Base-by-base conservation (phyloP, 30 jellyfish, hydroid and myxozoan genomes). In the Cassiopea andromeda region DNA sequence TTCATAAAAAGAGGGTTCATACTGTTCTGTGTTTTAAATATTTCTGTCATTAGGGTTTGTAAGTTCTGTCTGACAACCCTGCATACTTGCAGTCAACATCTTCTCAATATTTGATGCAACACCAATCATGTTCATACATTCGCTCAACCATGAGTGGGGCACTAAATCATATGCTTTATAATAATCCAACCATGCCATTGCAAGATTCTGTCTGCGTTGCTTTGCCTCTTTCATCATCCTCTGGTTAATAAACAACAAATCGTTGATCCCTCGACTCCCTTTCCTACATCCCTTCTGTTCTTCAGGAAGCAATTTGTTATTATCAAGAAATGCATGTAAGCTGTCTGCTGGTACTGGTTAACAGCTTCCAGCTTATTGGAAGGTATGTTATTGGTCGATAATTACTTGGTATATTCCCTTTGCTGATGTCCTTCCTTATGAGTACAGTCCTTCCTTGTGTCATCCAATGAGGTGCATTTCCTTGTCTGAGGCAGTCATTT, bases 251-350 rank as follows among this genome's bases (percentile, higher is more conserved):
- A 8, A 45, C 44, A 75, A 75, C 84, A 75, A 75, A 50, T 78
- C 78, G 17, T 78, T 78, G 8, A 81, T 78, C 1, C 88, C 88
- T 78, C 88, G 88, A 78, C 75, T 78, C 47, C 86, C 76, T 77
- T 77, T 78, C 88, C 88, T 78, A 74, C 88, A 78, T 43, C 88
- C 81, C 88, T 78, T 78, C 77, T 78, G 88, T 48, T 78, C 88
- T 49, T 78, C 88, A 78, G 88, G 46, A 47, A 78, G 48, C 88
- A 78, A 54, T 46, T 78, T 78, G 15, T 44, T 9, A 44, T 43
- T 78, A 82, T 0, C 48, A 46, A 18, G 19, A 46, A 78, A 48
- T 78, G 88, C 77, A 78, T 78, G 48, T 54, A 46, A 15, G 59
- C 77, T 78, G 5, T 78, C 88, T 48, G 88, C 88, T 78, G 47